A percentile compares a stretch with the other conserved stretches of the same genome.
These are phyloP conservation scores for Nerophis lumbriciformis DNA, from an alignment of 2,113 vertebrate species.

Conservation along the genomic window DNA sequence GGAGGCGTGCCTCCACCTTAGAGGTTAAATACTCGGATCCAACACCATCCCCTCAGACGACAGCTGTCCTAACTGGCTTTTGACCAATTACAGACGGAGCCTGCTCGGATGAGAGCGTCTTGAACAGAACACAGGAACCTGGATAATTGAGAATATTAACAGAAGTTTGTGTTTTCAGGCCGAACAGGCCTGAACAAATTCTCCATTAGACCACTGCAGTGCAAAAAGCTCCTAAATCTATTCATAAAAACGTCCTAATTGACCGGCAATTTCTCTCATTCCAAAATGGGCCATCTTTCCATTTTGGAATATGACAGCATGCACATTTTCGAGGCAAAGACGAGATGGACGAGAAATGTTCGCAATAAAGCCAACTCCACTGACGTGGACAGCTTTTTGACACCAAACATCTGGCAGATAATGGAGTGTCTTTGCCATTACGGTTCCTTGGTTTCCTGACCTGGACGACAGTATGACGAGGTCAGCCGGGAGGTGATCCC, in stretches of 20 bases:
- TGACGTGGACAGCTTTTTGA: not conserved
- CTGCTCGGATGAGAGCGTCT: no score
- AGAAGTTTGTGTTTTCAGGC: not conserved
- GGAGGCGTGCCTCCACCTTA: no score
- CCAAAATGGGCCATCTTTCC: constrained; percentile 27
- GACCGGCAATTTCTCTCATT: not conserved
- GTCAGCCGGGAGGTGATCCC: constrained; percentile 97
- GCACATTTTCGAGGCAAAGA: constrained; percentile 57
- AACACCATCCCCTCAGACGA: no score
- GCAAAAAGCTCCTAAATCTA: not conserved
- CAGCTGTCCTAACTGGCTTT: no score
- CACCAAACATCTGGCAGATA: not conserved
- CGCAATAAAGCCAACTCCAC: no score
- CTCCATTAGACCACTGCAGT: not conserved
- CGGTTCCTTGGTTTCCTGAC: constrained; percentile 81
- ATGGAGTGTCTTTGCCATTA: constrained; percentile 58
- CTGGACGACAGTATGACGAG: constrained; percentile 99
- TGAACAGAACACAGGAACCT: no score
- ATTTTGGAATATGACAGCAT: constrained; percentile 59
- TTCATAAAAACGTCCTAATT: constrained; percentile 4
- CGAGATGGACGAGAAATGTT: constrained; percentile 23
- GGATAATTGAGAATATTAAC: not conserved
- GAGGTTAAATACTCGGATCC: no score
- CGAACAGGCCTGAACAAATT: not conserved
- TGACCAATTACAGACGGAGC: no score